phyloP scores from a whole-genome alignment of 2,113 vertebrate genomes.

The Sander vitreus region DNA sequence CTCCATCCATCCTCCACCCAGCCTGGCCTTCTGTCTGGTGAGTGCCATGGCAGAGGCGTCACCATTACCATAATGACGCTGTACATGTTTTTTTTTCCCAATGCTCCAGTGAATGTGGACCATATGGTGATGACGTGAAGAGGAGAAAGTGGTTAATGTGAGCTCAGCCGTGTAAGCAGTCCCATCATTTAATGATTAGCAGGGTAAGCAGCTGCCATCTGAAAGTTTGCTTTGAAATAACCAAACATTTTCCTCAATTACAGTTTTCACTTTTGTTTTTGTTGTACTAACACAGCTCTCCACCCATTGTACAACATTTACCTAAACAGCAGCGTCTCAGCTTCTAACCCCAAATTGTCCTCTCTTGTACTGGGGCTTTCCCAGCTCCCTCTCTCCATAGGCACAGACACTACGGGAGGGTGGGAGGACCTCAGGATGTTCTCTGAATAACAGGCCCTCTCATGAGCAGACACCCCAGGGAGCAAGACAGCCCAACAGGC shows the following conservation, averaged over 20 bases:
- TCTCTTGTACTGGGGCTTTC: conserved; percentile 52
- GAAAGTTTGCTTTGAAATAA: conserved; percentile 34
- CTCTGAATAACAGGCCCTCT: conserved; percentile 65
- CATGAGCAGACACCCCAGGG: conserved; percentile 67
- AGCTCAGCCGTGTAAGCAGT: conserved; percentile 42
- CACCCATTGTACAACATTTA: conserved; percentile 49
- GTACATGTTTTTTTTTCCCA: conserved; percentile 45
- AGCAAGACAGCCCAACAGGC: conserved; percentile 56
- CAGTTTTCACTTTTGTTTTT: conserved; percentile 49
- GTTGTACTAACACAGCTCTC: conserved; percentile 31
- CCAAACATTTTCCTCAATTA: conserved; percentile 47
- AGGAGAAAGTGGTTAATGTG: conserved; percentile 58
- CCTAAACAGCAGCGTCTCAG: conserved; percentile 52
- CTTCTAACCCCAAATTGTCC: conserved; percentile 53
- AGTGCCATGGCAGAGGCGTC: conserved; percentile 35
- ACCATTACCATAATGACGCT: conserved; percentile 78
- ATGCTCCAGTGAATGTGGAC: conserved; percentile 58
- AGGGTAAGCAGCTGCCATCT: conserved; percentile 20
- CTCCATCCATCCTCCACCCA: neutral
- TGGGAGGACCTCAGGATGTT: conserved; percentile 57
- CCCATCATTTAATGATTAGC: conserved; percentile 44
- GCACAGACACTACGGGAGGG: conserved; percentile 48
- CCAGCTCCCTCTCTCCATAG: conserved; percentile 45
- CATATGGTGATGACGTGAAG: conserved; percentile 74
- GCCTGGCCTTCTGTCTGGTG: conserved; percentile 38